Evolutionary conservation across 2,888 invertebrate species (phyloP).

Genomic region (Melanostoma scalare): DNA sequence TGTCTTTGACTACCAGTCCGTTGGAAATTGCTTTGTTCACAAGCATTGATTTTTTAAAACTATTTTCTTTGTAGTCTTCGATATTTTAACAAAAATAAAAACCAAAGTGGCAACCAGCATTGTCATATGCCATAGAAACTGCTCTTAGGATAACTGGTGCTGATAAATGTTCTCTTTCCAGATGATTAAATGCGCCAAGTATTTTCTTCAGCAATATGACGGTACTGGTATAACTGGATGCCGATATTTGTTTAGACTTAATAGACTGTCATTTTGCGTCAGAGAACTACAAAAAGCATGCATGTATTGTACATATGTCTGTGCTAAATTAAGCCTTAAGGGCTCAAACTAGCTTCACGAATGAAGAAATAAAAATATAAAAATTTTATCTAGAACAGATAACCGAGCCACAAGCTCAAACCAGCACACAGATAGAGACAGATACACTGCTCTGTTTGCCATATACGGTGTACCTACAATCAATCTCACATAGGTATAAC

Average conservation of each 20-base stretch:
- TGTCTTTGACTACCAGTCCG: no score
- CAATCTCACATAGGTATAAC: conserved; percentile 33
- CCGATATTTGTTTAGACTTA: conserved; percentile 36
- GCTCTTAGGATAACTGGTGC: conserved; percentile 42
- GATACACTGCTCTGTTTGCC: conserved; percentile 23
- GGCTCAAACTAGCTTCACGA: conserved; percentile 7
- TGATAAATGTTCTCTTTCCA: conserved; percentile 66
- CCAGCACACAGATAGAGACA: not conserved
- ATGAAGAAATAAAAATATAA: conserved; percentile 13
- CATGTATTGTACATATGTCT: not conserved
- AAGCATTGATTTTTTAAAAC: no score
- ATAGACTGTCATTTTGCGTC: conserved; percentile 65
- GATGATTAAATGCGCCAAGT: conserved; percentile 62
- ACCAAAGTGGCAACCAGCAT: conserved; percentile 13
- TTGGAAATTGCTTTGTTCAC: no score
- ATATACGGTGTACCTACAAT: conserved; percentile 23
- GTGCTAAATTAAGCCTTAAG: conserved; percentile 45
- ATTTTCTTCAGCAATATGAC: conserved; percentile 12
- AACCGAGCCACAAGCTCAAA: conserved; percentile 27
- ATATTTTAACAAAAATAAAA: not conserved
- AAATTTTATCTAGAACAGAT: conserved; percentile 47
- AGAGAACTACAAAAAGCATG: conserved; percentile 3
- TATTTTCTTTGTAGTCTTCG: no score
- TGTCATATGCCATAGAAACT: conserved; percentile 1
- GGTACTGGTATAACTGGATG: conserved; percentile 63